Conservation (phyloP, 1,140 invertebrate genomes). For the Penaeus chinensis region DNA sequence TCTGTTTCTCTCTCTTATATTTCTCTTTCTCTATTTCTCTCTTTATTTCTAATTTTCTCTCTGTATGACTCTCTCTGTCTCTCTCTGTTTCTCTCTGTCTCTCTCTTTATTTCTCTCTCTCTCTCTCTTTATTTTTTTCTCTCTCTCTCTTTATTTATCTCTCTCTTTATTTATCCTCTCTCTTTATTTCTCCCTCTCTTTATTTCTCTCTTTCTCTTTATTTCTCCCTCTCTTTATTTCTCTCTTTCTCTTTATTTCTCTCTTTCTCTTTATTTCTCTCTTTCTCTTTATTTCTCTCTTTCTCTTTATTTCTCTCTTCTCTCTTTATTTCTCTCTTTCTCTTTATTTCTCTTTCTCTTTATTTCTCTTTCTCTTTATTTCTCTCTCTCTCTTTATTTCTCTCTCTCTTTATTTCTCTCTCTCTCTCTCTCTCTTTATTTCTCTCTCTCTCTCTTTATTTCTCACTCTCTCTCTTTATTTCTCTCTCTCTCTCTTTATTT, state of each 20-base stretch:
- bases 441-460: neutral
- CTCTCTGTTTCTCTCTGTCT: neutral
- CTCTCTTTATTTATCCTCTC: neutral
- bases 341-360: neutral
- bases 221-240: neutral
- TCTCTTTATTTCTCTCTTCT: neutral
- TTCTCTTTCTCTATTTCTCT: neutral
- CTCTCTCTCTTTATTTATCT: neutral
- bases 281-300: neutral
- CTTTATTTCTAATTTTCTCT: neutral
- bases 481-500: neutral
- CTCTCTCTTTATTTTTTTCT: neutral
- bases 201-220: neutral
- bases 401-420: conserved; percentile 5
- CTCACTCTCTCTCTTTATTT: neutral
- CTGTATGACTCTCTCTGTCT: neutral
- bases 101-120: neutral
- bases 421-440: neutral
- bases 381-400: neutral
- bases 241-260: neutral
- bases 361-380: neutral
- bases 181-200: neutral
- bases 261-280: neutral
- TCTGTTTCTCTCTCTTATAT: neutral
- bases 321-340: neutral